Evolutionary conservation across 2,888 invertebrate species (phyloP).

Genomic region (Emmelina monodactyla): DNA sequence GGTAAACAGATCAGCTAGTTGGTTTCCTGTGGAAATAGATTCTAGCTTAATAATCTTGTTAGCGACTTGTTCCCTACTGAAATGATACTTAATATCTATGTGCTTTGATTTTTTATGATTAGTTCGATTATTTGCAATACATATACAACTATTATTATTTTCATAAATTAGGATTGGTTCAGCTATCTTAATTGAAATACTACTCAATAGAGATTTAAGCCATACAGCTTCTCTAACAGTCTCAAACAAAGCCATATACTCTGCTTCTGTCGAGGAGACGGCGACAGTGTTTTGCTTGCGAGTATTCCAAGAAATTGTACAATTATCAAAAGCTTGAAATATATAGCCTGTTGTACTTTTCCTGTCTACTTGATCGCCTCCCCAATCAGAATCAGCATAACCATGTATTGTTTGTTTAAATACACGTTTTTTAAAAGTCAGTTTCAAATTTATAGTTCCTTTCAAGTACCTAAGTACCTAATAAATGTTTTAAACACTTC

Average conservation of each 20-base stretch:
- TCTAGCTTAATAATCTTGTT: no score
- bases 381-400: constrained; percentile 24
- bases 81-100: constrained; percentile 22
- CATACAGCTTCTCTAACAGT: constrained; percentile 23
- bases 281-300: constrained; percentile 13
- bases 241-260: constrained; percentile 15
- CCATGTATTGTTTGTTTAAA: constrained; percentile 17
- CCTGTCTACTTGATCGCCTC: constrained; percentile 15
- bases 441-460: constrained; percentile 19
- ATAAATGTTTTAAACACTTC: constrained; percentile 2
- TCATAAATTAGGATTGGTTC: constrained; percentile 16
- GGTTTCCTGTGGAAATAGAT: no score
- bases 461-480: constrained; percentile 13
- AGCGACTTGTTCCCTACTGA: constrained; percentile 14
- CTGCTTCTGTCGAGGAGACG: constrained; percentile 16
- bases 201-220: constrained; percentile 20
- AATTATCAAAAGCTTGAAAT: constrained; percentile 15
- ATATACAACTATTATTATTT: constrained; percentile 26
- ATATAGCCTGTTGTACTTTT: constrained; percentile 15
- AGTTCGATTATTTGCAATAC: constrained; percentile 20
- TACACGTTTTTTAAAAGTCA: constrained; percentile 10
- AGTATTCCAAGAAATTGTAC: constrained; percentile 13
- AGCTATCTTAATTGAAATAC: constrained; percentile 15
- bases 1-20: no score
- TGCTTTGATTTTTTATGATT: constrained; percentile 21